Percentiles rank a stretch among this genome's conserved stretches.
phyloP scores from a whole-genome alignment of 2,797 vertebrate genomes.

The Astyanax mexicanus region DNA sequence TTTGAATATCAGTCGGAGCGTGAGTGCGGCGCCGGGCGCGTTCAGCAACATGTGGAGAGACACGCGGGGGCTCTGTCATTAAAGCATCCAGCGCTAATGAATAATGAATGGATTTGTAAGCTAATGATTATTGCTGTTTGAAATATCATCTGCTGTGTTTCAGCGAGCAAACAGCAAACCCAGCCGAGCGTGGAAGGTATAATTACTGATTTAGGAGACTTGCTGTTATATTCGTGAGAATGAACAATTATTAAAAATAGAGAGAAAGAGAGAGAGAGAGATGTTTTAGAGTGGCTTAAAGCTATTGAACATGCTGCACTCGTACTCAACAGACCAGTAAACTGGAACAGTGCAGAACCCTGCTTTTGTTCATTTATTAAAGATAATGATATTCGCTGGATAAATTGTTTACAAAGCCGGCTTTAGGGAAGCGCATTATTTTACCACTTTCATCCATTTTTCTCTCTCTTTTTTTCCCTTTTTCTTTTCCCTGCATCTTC shows the following conservation, averaged over 20 bases:
- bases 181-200: background rate
- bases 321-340: conserved; percentile 13
- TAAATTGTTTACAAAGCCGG: background rate
- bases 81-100: conserved; percentile 45
- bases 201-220: conserved; percentile 28
- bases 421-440: too few relatives aligned
- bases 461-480: too few relatives aligned
- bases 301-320: conserved; percentile 25
- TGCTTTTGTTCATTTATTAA: conserved; percentile 10
- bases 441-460: background rate
- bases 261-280: conserved; percentile 1
- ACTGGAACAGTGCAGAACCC: conserved; percentile 15
- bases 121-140: conserved; percentile 45
- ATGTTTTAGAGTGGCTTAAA: conserved; percentile 10
- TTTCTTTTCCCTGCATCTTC: background rate
- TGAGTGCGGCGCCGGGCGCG: conserved; percentile 9
- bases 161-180: conserved; percentile 22
- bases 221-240: conserved; percentile 11
- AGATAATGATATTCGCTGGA: conserved; percentile 3
- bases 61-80: conserved; percentile 12
- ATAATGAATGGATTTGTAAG: conserved; percentile 33
- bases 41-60: conserved; percentile 5
- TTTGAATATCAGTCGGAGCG: background rate
- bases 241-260: conserved; percentile 9
- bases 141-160: conserved; percentile 30